These are phyloP conservation scores for Drosophila insularis DNA, from an alignment of 1,140 invertebrate species.

Conservation along the genomic window DNA sequence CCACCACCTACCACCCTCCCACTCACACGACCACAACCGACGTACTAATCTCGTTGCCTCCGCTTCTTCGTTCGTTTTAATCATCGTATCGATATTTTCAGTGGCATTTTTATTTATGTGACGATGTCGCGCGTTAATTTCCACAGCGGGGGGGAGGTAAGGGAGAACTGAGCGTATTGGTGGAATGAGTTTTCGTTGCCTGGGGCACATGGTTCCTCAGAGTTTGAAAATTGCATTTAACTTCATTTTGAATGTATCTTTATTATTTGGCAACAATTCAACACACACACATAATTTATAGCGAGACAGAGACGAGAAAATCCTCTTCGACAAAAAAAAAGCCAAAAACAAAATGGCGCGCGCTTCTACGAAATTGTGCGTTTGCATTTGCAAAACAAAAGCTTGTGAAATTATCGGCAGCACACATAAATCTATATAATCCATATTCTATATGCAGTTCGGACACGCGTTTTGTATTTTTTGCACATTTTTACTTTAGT, in stretches of 20 bases:
- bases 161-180: background rate
- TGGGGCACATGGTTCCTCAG: constrained; percentile 41
- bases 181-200: background rate
- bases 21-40: constrained; percentile 60
- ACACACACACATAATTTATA: constrained; percentile 40
- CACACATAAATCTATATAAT: background rate
- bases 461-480: constrained; percentile 23
- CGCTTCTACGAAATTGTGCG: constrained; percentile 61
- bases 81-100: constrained; percentile 79
- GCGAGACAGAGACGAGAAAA: constrained; percentile 39
- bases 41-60: constrained; percentile 75
- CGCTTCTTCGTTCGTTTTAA: constrained; percentile 64
- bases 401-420: background rate
- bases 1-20: constrained; percentile 32
- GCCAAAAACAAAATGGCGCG: constrained; percentile 76
- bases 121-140: constrained; percentile 57
- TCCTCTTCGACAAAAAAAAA: constrained; percentile 18
- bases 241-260: constrained; percentile 28
- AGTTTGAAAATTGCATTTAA: constrained; percentile 41
- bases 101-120: constrained; percentile 73
- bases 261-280: constrained; percentile 61
- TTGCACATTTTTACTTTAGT: constrained; percentile 31
- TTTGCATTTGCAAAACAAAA: constrained; percentile 52
- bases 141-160: constrained; percentile 17
- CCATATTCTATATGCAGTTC: constrained; percentile 12